A percentile compares a stretch with the other conserved stretches of the same genome.
Evolutionary conservation across 1,140 invertebrate species (phyloP).

Genomic region (Dinothrombium tinctorium): DNA sequence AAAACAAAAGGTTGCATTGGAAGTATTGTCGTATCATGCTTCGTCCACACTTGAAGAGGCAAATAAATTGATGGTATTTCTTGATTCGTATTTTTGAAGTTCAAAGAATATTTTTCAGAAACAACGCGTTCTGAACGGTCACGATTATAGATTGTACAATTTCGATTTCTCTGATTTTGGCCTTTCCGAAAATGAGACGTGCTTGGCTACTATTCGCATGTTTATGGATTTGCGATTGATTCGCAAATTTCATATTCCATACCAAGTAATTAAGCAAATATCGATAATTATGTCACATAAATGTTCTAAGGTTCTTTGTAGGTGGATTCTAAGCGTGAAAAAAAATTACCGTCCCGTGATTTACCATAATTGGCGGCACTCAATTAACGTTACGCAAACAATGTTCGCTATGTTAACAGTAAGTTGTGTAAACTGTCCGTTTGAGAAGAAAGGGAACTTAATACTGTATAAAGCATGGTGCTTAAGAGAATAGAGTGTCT

Average conservation of each 20-base stretch:
- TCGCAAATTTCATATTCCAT: constrained; percentile 68
- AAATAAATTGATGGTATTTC: constrained; percentile 26
- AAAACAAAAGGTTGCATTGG: constrained; percentile 79
- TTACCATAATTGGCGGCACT: constrained; percentile 93
- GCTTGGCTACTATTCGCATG: constrained; percentile 67
- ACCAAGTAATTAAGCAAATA: constrained; percentile 34
- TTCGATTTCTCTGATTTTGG: constrained; percentile 75
- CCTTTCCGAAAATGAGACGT: constrained; percentile 53
- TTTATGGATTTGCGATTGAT: constrained; percentile 72
- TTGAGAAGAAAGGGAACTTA: constrained; percentile 41
- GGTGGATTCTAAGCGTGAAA: constrained; percentile 75
- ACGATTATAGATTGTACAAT: constrained; percentile 29
- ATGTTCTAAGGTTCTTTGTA: constrained; percentile 29
- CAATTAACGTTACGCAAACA: constrained; percentile 82
- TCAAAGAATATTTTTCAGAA: constrained; percentile 18
- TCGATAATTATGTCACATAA: background rate
- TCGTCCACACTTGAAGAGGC: constrained; percentile 71
- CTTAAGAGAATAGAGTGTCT: background rate
- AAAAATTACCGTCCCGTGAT: constrained; percentile 90
- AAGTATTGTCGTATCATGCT: constrained; percentile 86
- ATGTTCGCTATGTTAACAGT: constrained; percentile 87
- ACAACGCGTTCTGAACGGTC: background rate
- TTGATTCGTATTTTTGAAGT: background rate
- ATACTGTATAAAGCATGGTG: constrained; percentile 32
- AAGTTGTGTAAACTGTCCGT: constrained; percentile 71